Base-by-base conservation (phyloP, 2,797 vertebrate species). In the Iguana delicatissima region DNA sequence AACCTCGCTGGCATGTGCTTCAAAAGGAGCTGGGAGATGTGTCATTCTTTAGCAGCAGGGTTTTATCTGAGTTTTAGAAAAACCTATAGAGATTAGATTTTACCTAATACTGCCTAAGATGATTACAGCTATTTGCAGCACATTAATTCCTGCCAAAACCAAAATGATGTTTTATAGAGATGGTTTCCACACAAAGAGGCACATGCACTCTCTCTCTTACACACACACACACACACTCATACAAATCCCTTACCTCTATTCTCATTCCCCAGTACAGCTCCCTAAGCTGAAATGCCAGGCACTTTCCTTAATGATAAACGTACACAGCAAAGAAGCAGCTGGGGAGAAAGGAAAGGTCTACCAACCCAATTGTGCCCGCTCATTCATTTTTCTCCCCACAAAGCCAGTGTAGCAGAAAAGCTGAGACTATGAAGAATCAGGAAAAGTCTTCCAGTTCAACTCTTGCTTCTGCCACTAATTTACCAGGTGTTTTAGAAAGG, bases 41-140 rank as follows among this genome's bases (percentile, higher is more conserved):
- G 64, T 92, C 94, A 94, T 64, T 77, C 26, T 88, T 82, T 93
- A 93, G 93, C 95, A 92, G 91, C 74, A 85, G 91, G 92, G 91
- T 94, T 97, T 46, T 96, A 96, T 95, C 96, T 6, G 83, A 95
- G 95, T 96, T 97, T 94, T 92, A 89, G 87, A 96, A 94, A 93
- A 95, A 89, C 92, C 93, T 87, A 95, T 79, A 94, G 96, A 98
- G 97, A 98, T 98, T 98, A 98, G 95, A 97, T 97, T 98, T 97
- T 96, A 97, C 96, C 96, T 98, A 98, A 98, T 98, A 93, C 98
- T 90, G 87, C 77, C 77, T 97, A 97, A 97, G 94, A 97, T 97
- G 98, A 99, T 99, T 98, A 98, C 92, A 97, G 98, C 98, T 99
- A 98, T 98, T 98, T 98, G 97, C 97, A 97, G 97, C 91, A 92